phyloP scores from a whole-genome alignment of 2,113 vertebrate genomes.

The Myotis davidii region DNA sequence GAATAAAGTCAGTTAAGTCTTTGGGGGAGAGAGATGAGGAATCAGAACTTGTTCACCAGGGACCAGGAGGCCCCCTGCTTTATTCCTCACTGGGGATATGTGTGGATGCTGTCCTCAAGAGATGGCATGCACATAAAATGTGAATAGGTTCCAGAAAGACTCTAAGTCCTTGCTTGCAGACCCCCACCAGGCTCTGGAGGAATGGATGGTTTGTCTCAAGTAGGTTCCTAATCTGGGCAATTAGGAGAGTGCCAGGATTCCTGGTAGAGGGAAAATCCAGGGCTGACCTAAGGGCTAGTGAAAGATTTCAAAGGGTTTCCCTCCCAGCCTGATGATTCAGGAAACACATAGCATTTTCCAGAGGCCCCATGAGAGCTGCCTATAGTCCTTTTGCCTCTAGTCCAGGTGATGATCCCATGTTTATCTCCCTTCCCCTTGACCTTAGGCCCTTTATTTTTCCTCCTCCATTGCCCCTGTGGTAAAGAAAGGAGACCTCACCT shows the following conservation, averaged over 20 bases:
- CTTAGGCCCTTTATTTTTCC: neutral
- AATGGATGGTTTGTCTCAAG: neutral
- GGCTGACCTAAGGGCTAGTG: neutral
- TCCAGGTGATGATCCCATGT: neutral
- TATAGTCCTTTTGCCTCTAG: neutral
- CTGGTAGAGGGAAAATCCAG: neutral
- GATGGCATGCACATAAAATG: neutral
- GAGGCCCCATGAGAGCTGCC: neutral
- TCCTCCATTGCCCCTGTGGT: neutral
- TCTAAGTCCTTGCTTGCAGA: neutral
- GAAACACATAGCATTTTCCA: neutral
- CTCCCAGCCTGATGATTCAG: neutral
- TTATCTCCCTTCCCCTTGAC: neutral
- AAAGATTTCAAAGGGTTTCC: neutral
- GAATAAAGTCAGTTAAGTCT: neutral
- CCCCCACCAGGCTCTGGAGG: neutral
- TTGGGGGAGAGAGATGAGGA: neutral
- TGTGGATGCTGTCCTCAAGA: neutral
- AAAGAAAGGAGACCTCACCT: constrained; percentile 2
- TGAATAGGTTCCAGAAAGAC: neutral
- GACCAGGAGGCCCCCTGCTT: neutral
- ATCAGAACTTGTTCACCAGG: neutral
- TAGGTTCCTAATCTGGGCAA: neutral
- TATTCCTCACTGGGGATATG: neutral
- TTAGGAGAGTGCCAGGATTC: neutral